phyloP scores from a whole-genome alignment of 1,140 invertebrate species.

The Ganaspis sp. region DNA sequence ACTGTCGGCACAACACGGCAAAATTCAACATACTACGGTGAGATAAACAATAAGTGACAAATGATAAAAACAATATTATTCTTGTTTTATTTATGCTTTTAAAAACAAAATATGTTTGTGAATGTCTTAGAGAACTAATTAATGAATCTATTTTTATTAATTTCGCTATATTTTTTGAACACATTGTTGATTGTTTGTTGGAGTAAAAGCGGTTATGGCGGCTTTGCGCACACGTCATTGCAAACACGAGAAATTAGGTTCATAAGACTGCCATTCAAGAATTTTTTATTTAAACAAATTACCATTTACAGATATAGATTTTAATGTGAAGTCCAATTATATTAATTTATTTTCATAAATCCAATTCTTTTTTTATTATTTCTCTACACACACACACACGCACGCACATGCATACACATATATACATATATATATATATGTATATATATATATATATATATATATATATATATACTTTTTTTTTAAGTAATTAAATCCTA shows the following conservation, averaged over 20 bases:
- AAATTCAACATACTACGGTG: neutral
- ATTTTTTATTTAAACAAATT: neutral
- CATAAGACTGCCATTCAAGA: neutral
- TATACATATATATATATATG: too few relatives aligned
- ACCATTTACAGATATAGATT: too few relatives aligned
- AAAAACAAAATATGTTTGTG: too few relatives aligned
- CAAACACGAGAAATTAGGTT: neutral
- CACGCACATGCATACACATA: too few relatives aligned
- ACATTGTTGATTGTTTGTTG: neutral
- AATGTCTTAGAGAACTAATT: neutral
- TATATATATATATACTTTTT: too few relatives aligned
- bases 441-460: too few relatives aligned
- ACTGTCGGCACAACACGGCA: neutral
- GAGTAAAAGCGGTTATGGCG: conserved; percentile 9
- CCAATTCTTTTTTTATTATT: too few relatives aligned
- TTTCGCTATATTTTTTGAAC: neutral
- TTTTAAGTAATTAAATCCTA: too few relatives aligned
- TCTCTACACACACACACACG: too few relatives aligned
- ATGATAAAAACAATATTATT: neutral
- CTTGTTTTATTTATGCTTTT: neutral
- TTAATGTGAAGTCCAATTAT: too few relatives aligned
- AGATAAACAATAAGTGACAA: neutral
- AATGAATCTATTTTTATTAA: neutral
- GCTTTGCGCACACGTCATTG: neutral
- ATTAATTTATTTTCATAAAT: too few relatives aligned